Base-by-base conservation (phyloP, 2,113 vertebrate species). In the Galbula dea region DNA sequence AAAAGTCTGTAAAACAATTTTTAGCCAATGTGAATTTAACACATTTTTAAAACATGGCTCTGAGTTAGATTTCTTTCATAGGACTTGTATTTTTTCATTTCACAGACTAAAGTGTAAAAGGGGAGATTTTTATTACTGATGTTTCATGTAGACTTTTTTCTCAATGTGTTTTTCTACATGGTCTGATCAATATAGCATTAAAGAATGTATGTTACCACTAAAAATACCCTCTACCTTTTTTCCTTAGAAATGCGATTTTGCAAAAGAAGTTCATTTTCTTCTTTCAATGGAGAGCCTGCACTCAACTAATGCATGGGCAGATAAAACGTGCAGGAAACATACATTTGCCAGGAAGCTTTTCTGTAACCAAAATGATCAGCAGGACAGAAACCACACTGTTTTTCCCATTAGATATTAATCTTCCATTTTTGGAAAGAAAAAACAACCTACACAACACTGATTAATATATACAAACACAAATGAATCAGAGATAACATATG, bases 381-480 rank as follows among this genome's bases (percentile, higher is more conserved):
- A 45, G 91, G 57, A 73, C 43, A 89, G 78, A 94, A 96, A 88
- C 51, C 83, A 58, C 15, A 18, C 18, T 67, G 10, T 48, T 68
- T 74, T 89, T 24, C 58, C 96, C 34, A 57, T 89, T 85, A 82
- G 81, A 12, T 93, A 90, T 90, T 95, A 95, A 93, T 86, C 59
- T 85, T 72, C 51, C 39, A 51, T 95, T 90, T 81, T 71, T 27
- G 26, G 29, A 58, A 39, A 89, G 67, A 30, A 62, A 24, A 23
- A 32, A 43, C 37, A 9, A 6, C 30, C 15, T 27, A 12, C 21
- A 7, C 21, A 61, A 3, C 37, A 41, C 13, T 89, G 83, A 88
- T 95, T 92, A 95, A 76, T 87, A 66, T 63, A 83, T 48, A 54
- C 32, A 88, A 73, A 89, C 20, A 9, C 4, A 9, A 78, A 46